Base-by-base conservation (phyloP, 1,140 invertebrate genomes). In the Bombus difficillimus region DNA sequence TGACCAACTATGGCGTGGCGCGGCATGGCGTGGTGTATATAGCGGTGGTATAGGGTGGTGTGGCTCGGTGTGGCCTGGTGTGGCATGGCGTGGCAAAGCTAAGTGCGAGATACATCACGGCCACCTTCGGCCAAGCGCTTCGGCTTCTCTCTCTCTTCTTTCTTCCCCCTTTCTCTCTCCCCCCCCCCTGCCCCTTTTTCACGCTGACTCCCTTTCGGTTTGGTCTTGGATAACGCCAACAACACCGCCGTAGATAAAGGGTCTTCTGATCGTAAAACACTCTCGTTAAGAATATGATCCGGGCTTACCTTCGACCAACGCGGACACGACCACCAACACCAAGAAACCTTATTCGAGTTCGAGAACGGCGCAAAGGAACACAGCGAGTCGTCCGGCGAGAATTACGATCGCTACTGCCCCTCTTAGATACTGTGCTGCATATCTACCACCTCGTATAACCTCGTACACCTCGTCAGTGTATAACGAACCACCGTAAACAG, bases 201-300 rank as follows among this genome's bases (percentile, higher is more conserved):
- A 62, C 75, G 81, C 73, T 81, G 72, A 66, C 80, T 88, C 77
- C 90, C 80, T 90, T 88, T 89, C 85, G 80, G 92, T 76, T 90
- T 86, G 86, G 89, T 88, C 89, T 93, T 92, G 92, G 93, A 94
- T 94, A 94, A 94, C 93, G 92, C 92, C 93, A 94, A 93, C 93
- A 94, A 93, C 94, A 92, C 90, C 90, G 92, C 89, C 92, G 88
- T 94, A 94, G 94, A 94, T 95, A 95, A 95, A 95, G 90, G 91
- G 84, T 81, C 89, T 92, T 92, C 89, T 89, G 85, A 86, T 92
- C 94, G 92, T 95, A 95, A 95, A 95, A 91, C 92, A 94, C 92
- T 94, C 94, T 95, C 93, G 94, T 94, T 95, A 95, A 95, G 93
- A 94, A 95, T 95, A 94, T 94, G 94, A 95, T 94, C 93, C 93